These are phyloP conservation scores for Callaeas wilsoni DNA, from an alignment of 2,113 vertebrate species.

Conservation along the genomic window DNA sequence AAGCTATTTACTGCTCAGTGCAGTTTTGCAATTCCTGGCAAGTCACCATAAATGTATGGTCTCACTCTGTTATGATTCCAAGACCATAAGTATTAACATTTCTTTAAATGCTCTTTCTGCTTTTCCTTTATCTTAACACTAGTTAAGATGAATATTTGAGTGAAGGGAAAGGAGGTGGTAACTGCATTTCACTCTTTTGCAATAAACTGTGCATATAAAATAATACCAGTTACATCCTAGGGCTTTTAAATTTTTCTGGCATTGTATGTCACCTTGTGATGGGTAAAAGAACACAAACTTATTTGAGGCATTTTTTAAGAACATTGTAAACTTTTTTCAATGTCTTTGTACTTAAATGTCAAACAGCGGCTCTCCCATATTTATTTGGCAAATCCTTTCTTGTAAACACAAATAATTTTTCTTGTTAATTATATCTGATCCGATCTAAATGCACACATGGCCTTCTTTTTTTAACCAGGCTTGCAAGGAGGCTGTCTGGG, in stretches of 20 bases:
- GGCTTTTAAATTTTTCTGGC: not conserved
- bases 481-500: not conserved
- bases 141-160: constrained; percentile 15
- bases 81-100: not conserved
- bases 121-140: not conserved
- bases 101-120: not conserved
- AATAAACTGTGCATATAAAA: not conserved
- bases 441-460: not conserved
- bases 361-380: not conserved
- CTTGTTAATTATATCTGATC: not conserved
- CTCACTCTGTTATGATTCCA: not conserved
- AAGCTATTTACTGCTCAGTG: not conserved
- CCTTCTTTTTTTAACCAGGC: not conserved
- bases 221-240: not conserved
- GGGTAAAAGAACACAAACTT: not conserved
- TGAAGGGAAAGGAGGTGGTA: constrained; percentile 3
- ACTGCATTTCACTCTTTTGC: not conserved
- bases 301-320: not conserved
- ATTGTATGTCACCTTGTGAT: not conserved
- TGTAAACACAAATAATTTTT: not conserved
- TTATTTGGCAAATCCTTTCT: not conserved
- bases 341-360: not conserved
- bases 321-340: not conserved
- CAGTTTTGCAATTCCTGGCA: constrained; percentile 27
- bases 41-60: not conserved